Evolutionary conservation across 2,113 vertebrate genomes (phyloP).

Genomic region (Serilophus lunatus): DNA sequence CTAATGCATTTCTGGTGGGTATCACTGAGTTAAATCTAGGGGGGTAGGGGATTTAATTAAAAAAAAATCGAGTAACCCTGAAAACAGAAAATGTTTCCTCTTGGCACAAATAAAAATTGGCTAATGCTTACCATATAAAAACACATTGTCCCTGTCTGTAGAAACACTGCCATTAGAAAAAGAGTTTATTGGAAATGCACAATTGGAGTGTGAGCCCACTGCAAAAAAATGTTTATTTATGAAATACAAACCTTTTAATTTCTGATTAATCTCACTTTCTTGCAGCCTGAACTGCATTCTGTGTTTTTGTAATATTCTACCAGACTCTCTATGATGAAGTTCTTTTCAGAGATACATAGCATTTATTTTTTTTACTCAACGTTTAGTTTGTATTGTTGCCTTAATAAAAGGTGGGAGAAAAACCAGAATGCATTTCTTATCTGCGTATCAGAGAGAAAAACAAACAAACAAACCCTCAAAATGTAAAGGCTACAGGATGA

Average conservation of each 20-base stretch:
- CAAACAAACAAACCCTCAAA: background rate
- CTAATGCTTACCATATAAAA: background rate
- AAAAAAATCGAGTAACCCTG: background rate
- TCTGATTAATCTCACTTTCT: background rate
- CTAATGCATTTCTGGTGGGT: background rate
- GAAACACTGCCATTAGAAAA: background rate
- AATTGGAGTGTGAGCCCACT: fast-evolving
- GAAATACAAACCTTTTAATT: background rate
- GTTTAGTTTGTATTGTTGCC: background rate
- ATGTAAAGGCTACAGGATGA: background rate
- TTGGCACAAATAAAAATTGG: background rate
- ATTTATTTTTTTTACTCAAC: background rate
- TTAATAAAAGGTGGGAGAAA: background rate
- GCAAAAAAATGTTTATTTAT: background rate
- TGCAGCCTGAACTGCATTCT: background rate
- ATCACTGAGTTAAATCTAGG: background rate
- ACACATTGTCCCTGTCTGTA: background rate
- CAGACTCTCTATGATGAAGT: background rate
- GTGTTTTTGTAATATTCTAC: background rate
- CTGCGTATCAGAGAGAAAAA: background rate
- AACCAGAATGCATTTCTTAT: background rate
- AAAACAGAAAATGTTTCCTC: background rate
- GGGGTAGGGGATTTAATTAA: too few species aligned
- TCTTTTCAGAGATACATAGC: background rate
- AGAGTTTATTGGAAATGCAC: background rate